Conservation (phyloP, 2,797 vertebrate genomes). For the Enteromius radiatus region DNA sequence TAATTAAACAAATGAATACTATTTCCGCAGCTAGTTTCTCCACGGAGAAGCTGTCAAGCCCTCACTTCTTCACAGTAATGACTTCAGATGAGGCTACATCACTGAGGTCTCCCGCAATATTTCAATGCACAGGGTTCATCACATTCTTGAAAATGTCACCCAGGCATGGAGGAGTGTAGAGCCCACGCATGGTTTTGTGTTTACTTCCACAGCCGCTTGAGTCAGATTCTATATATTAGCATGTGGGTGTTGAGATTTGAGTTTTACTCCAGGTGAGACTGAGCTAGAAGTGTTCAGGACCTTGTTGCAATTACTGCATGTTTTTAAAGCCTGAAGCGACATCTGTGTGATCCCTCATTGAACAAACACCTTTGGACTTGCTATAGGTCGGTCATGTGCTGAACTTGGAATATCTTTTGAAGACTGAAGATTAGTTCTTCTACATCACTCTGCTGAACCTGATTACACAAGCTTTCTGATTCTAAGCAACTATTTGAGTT, state of each 20-base stretch:
- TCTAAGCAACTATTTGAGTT: not conserved
- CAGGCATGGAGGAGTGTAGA: not conserved
- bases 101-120: not conserved
- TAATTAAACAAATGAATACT: conserved; percentile 9
- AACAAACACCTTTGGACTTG: not conserved
- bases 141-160: conserved; percentile 8
- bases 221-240: not conserved
- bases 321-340: conserved; percentile 3
- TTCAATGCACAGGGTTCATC: not conserved
- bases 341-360: conserved; percentile 4
- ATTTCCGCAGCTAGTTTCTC: not conserved
- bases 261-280: conserved; percentile 5
- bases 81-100: conserved; percentile 9
- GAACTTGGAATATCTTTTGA: not conserved
- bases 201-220: conserved; percentile 9
- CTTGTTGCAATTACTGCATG: not conserved
- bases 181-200: conserved; percentile 6
- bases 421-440: not conserved
- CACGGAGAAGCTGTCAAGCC: not conserved
- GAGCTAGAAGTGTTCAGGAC: not conserved
- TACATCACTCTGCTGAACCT: not conserved
- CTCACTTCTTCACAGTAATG: not conserved
- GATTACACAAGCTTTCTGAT: not conserved
- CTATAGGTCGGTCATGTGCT: not conserved
- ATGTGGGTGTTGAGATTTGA: conserved; percentile 7